Conservation (phyloP, 2,888 invertebrate species). For the Apeira syringaria region DNA sequence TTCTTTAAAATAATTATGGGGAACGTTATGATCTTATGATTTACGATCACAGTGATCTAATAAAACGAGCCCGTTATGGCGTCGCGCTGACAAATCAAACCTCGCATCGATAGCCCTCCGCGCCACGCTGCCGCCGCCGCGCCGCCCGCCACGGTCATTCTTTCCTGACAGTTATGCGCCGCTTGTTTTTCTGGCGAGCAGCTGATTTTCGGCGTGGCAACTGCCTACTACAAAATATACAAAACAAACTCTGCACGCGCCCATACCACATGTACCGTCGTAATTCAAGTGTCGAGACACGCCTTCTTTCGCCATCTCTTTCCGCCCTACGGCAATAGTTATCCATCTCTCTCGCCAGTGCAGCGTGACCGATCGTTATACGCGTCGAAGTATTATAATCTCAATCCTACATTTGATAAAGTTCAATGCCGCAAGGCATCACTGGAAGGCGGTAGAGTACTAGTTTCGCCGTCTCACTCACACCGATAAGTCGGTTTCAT, state of each 20-base stretch:
- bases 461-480: conserved; percentile 44
- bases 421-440: conserved; percentile 40
- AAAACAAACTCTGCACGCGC: conserved; percentile 63
- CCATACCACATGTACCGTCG: conserved; percentile 68
- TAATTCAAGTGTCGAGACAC: conserved; percentile 55
- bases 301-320: conserved; percentile 55
- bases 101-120: conserved; percentile 15
- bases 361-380: conserved; percentile 56
- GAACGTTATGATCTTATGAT: conserved; percentile 2
- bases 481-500: conserved; percentile 45
- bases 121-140: conserved; percentile 4
- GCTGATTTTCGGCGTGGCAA: conserved; percentile 77
- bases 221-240: conserved; percentile 53
- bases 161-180: conserved; percentile 36
- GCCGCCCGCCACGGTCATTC: conserved; percentile 20
- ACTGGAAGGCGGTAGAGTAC: conserved; percentile 34
- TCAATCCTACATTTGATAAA: conserved; percentile 37
- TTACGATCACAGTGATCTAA: conserved; percentile 11
- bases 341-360: conserved; percentile 55
- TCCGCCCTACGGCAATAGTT: conserved; percentile 39
- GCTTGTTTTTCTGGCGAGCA: conserved; percentile 59
- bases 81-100: conserved; percentile 13
- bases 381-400: conserved; percentile 38
- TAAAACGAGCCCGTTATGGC: conserved; percentile 4
- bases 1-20: background rate